Evolutionary conservation across 2,113 vertebrate species (phyloP).

Genomic region (Siphamia tubifer): DNA sequence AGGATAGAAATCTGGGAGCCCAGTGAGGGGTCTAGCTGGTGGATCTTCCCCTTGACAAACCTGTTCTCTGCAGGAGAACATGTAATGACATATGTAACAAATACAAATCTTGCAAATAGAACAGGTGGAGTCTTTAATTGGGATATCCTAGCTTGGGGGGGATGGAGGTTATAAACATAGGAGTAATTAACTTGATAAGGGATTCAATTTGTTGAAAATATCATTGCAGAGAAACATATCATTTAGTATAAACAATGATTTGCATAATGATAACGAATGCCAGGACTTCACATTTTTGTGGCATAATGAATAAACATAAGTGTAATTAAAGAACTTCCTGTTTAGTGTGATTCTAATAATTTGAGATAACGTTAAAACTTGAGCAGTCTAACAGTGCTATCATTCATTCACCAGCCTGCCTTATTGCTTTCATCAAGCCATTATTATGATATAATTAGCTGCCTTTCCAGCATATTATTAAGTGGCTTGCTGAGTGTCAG

Average conservation of each 20-base stretch:
- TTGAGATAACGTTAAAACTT: conserved; percentile 40
- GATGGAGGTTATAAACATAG: conserved; percentile 52
- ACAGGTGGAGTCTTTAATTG: conserved; percentile 73
- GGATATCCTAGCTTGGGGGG: conserved; percentile 51
- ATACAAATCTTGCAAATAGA: conserved; percentile 51
- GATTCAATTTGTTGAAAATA: conserved; percentile 62
- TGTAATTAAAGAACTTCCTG: conserved; percentile 48
- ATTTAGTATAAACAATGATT: conserved; percentile 38
- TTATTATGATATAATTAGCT: conserved; percentile 83
- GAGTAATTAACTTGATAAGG: conserved; percentile 71
- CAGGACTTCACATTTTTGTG: conserved; percentile 15
- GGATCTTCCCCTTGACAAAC: conserved; percentile 57
- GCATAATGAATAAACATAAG: conserved; percentile 48
- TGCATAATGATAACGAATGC: conserved; percentile 58
- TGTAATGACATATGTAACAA: conserved; percentile 64
- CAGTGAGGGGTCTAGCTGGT: conserved; percentile 64
- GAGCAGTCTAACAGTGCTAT: conserved; percentile 33
- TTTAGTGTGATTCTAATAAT: conserved; percentile 47
- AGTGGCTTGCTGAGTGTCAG: conserved; percentile 79
- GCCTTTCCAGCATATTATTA: conserved; percentile 79
- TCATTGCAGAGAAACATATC: conserved; percentile 48
- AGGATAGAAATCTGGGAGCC: conserved; percentile 54
- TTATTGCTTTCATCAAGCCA: conserved; percentile 73
- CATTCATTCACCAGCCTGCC: conserved; percentile 59
- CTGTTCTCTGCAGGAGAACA: conserved; percentile 62